Conservation (phyloP, 2,113 vertebrate species). For the Myodes glareolus region DNA sequence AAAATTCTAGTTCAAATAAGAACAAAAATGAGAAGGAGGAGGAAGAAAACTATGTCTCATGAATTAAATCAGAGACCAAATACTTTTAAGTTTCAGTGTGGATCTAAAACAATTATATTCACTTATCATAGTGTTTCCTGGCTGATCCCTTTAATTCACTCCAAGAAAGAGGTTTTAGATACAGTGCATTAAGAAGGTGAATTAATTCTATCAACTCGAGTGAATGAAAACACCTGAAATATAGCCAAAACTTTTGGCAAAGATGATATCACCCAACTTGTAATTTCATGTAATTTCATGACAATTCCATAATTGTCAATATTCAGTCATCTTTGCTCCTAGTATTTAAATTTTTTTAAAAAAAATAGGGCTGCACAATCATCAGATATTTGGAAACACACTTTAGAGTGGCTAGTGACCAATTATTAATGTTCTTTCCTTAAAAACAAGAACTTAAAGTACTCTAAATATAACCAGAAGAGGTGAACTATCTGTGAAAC, state of each 20-base stretch:
- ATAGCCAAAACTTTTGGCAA: neutral
- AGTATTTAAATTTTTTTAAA: neutral
- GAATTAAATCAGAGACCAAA: neutral
- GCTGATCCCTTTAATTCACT: neutral
- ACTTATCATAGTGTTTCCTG: neutral
- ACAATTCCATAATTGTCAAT: too few species aligned
- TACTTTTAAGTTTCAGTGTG: neutral
- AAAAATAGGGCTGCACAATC: neutral
- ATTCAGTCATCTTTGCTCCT: neutral
- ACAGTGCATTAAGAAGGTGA: neutral
- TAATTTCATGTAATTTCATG: too few species aligned
- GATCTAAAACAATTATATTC: neutral
- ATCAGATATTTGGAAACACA: neutral
- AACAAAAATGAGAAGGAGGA: neutral
- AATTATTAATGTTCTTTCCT: neutral
- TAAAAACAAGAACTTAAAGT: constrained; percentile 31
- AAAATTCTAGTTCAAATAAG: neutral
- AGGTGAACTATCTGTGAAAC: neutral
- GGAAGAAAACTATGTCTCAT: neutral
- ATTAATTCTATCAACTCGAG: neutral
- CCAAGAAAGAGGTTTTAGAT: neutral
- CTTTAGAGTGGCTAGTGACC: neutral
- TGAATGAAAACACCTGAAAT: neutral
- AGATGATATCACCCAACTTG: neutral
- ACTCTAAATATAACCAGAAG: neutral